These are phyloP conservation scores for Gobius niger DNA, from an alignment of 2,113 vertebrate genomes.

Conservation along the genomic window DNA sequence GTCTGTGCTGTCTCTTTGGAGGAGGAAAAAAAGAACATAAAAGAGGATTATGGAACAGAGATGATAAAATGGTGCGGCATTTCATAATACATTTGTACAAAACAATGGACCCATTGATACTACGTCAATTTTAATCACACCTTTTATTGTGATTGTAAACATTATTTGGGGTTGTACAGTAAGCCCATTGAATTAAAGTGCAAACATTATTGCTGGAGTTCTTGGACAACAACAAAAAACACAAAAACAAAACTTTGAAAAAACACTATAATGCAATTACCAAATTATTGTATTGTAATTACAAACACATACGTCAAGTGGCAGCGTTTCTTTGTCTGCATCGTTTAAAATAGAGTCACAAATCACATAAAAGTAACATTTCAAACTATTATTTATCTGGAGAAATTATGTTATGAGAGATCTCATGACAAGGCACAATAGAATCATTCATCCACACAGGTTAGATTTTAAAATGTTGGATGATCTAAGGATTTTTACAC, in stretches of 20 bases:
- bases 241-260: conserved; percentile 28
- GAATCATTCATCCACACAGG: too few relatives aligned
- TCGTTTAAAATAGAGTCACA: too few relatives aligned
- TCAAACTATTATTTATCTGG: too few relatives aligned
- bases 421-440: too few relatives aligned
- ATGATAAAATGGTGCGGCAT: conserved; percentile 17
- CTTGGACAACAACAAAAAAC: conserved; percentile 9
- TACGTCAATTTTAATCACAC: conserved; percentile 7
- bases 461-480: too few relatives aligned
- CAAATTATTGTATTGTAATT: too few relatives aligned
- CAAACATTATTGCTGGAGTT: background rate
- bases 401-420: too few relatives aligned
- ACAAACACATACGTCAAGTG: too few relatives aligned
- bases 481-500: too few relatives aligned
- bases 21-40: conserved; percentile 1
- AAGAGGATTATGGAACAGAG: conserved; percentile 10
- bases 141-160: conserved; percentile 43
- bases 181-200: conserved; percentile 20
- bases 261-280: background rate
- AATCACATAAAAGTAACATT: too few relatives aligned
- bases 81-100: background rate
- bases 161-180: background rate
- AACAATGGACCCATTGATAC: conserved; percentile 2
- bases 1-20: conserved; percentile 31
- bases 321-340: too few relatives aligned